Evolutionary conservation across 2,113 vertebrate species (phyloP).

Genomic region (Anolis sagrei): DNA sequence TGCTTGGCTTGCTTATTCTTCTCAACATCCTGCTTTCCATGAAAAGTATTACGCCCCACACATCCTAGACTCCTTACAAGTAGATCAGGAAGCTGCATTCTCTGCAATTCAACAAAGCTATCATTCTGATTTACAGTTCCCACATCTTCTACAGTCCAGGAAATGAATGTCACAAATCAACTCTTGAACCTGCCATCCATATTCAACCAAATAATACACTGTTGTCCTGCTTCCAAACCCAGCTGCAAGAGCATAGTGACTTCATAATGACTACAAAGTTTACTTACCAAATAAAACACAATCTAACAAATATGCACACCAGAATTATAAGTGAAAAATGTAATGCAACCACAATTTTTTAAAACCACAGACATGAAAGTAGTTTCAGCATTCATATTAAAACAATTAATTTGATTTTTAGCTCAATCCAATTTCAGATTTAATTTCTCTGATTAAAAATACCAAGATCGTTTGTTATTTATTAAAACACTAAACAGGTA

Average conservation of each 20-base stretch:
- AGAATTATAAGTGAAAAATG: background rate
- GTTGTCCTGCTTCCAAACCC: constrained; percentile 15
- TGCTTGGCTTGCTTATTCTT: background rate
- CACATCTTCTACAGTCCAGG: constrained; percentile 25
- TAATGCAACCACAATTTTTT: background rate
- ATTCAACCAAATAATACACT: constrained; percentile 29
- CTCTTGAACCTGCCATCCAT: constrained; percentile 38
- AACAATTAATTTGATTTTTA: background rate
- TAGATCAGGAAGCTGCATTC: constrained; percentile 31
- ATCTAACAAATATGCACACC: background rate
- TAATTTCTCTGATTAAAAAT: background rate
- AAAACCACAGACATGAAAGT: constrained; percentile 4
- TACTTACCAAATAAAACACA: background rate
- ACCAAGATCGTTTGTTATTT: background rate
- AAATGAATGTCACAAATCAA: constrained; percentile 41
- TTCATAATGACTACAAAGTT: constrained; percentile 8
- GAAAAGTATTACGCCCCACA: background rate
- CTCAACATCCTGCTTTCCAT: background rate
- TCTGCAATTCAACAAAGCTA: constrained; percentile 34
- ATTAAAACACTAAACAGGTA: background rate
- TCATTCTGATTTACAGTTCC: constrained; percentile 41
- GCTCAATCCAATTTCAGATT: background rate
- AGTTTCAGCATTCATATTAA: background rate
- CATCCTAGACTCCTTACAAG: constrained; percentile 5
- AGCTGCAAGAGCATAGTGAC: constrained; percentile 16